Conservation (phyloP, 2,113 vertebrate genomes). For the Malaclemys terrapin region DNA sequence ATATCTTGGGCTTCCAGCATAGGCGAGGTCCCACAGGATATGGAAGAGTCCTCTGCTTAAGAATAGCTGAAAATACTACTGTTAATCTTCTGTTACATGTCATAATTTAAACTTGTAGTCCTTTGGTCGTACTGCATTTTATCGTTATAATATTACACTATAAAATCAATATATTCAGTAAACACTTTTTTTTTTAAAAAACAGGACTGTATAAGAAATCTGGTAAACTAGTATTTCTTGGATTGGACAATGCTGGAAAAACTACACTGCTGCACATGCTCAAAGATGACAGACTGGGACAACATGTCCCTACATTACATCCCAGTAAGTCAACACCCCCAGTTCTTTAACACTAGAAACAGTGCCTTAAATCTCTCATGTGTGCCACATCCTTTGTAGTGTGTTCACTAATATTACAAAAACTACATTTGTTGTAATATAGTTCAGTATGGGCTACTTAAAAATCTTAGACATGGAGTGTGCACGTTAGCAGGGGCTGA, state of each 20-base stretch:
- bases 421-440: neutral
- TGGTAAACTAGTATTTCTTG: conserved; percentile 98
- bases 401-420: neutral
- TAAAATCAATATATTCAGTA: neutral
- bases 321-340: conserved; percentile 89
- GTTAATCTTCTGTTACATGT: neutral
- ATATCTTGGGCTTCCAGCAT: neutral
- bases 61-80: neutral
- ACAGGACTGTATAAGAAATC: conserved; percentile 98
- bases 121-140: neutral
- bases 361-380: neutral
- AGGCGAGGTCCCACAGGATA: neutral
- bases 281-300: conserved; percentile 98
- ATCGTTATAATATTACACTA: neutral
- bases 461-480: neutral
- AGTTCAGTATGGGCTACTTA: neutral
- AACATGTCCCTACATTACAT: conserved; percentile 96
- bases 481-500: neutral
- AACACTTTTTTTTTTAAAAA: conserved; percentile 24
- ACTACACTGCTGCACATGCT: conserved; percentile 99
- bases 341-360: neutral
- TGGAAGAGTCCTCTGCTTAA: neutral
- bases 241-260: conserved; percentile 99
- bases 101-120: neutral
- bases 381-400: neutral